A percentile compares a stretch with the other conserved stretches of the same genome.
phyloP scores from a whole-genome alignment of 2,113 vertebrate species.

The Zosterops borbonicus region DNA sequence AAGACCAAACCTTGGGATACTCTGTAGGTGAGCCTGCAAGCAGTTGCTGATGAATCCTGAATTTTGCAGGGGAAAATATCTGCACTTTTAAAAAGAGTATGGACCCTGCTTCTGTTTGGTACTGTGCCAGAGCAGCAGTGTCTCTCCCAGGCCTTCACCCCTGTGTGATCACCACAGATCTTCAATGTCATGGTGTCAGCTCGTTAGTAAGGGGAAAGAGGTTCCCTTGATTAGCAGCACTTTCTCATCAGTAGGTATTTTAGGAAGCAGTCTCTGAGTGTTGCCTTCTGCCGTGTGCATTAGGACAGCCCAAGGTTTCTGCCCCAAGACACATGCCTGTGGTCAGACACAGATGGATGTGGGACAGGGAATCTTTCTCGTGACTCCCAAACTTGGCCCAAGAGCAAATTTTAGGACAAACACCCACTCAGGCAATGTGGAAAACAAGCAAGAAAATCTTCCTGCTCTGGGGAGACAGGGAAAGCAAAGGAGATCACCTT shows the following conservation, averaged over 20 bases:
- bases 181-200: background rate
- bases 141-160: background rate
- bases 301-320: background rate
- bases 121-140: background rate
- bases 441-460: background rate
- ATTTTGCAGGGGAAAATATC: background rate
- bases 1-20: background rate
- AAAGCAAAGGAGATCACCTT: background rate
- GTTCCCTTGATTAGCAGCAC: background rate
- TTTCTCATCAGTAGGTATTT: background rate
- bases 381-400: background rate
- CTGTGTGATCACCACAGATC: background rate
- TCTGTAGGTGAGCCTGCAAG: accelerated
- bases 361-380: background rate
- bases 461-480: background rate
- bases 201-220: background rate
- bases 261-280: background rate
- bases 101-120: background rate
- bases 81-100: background rate
- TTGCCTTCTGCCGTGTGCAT: background rate
- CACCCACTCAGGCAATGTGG: background rate
- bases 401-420: background rate
- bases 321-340: too few relatives aligned
- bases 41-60: background rate
- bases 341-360: background rate